phyloP scores from a whole-genome alignment of 2,113 vertebrate genomes.

The Dolichotis patagonum region DNA sequence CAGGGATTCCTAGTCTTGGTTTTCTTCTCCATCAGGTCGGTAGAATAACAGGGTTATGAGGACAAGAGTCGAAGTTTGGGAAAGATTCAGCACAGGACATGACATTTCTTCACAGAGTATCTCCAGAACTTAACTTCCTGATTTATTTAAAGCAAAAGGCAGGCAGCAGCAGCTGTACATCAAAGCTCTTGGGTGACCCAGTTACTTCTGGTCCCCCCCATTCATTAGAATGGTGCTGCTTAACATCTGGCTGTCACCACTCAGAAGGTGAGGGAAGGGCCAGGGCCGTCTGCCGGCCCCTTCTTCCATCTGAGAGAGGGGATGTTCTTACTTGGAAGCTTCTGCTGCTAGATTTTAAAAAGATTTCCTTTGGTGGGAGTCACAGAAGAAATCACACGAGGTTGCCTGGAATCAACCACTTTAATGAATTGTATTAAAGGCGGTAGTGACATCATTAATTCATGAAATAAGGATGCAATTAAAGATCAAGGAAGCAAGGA shows the following conservation, averaged over 20 bases:
- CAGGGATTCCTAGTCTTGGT: background rate
- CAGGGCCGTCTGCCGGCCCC: background rate
- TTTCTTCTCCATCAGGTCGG: background rate
- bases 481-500: slow-evolving; percentile 57
- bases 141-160: slow-evolving; percentile 25
- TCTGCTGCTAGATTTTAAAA: background rate
- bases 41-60: background rate
- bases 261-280: background rate
- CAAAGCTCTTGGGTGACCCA: background rate
- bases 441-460: slow-evolving; percentile 61
- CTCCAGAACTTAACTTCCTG: background rate
- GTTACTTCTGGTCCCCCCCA: background rate
- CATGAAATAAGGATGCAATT: slow-evolving; percentile 76
- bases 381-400: background rate
- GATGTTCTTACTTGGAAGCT: background rate
- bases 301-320: background rate
- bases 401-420: slow-evolving; percentile 44
- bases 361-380: background rate
- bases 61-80: background rate
- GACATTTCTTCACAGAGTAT: background rate
- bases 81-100: background rate
- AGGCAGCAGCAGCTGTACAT: background rate
- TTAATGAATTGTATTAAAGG: slow-evolving; percentile 79
- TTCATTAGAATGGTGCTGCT: slow-evolving; percentile 26
- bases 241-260: background rate